These are phyloP conservation scores for Andrena praecox DNA, from an alignment of 2,888 invertebrate genomes.

Conservation along the genomic window DNA sequence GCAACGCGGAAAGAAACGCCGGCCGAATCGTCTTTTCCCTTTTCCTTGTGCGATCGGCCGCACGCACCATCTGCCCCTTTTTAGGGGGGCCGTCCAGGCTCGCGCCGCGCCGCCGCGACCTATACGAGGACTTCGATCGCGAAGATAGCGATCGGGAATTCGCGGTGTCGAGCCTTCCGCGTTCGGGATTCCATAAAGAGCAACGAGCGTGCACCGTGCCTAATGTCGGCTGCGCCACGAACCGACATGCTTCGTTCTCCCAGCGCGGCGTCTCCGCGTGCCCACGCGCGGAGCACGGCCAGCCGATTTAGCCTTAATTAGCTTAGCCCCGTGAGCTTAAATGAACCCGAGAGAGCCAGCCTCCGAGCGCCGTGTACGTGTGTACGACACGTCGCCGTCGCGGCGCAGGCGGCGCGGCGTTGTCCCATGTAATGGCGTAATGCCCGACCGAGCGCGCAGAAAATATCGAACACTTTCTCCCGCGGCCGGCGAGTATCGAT, in stretches of 20 bases:
- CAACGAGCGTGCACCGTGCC: constrained; percentile 41
- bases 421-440: constrained; percentile 59
- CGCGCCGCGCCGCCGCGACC: constrained; percentile 41
- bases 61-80: constrained; percentile 34
- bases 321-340: constrained; percentile 68
- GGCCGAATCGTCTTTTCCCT: constrained; percentile 32
- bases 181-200: constrained; percentile 66
- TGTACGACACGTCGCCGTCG: constrained; percentile 1
- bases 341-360: too few relatives aligned
- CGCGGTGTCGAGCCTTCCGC: constrained; percentile 44
- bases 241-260: constrained; percentile 33
- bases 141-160: constrained; percentile 63
- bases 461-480: constrained; percentile 74
- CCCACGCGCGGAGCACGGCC: constrained; percentile 37
- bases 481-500: constrained; percentile 68
- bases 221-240: constrained; percentile 47
- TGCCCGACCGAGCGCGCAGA: constrained; percentile 56
- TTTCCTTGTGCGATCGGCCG: constrained; percentile 23
- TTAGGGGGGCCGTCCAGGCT: constrained; percentile 10
- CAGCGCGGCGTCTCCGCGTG: constrained; percentile 18
- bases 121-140: constrained; percentile 35
- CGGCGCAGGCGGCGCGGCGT: constrained; percentile 18
- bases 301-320: constrained; percentile 75
- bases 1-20: constrained; percentile 25
- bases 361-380: neutral